These are phyloP conservation scores for Passer domesticus DNA, from an alignment of 2,113 vertebrate species.

Conservation along the genomic window DNA sequence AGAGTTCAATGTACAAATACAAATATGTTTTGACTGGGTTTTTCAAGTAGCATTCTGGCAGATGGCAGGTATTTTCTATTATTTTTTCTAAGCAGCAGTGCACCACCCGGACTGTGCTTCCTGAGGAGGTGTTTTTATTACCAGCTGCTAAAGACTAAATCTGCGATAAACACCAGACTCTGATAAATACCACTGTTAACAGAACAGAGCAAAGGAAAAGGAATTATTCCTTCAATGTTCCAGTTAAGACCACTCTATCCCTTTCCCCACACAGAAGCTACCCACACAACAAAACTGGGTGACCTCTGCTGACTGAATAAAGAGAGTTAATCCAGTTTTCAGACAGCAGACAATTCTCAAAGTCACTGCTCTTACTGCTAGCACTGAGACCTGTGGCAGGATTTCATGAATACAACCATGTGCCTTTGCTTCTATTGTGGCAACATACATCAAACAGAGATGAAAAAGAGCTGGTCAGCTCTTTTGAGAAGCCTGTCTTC, in stretches of 20 bases:
- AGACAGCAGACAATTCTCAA: background rate
- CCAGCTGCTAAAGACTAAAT: background rate
- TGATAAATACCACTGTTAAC: background rate
- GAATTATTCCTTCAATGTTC: background rate
- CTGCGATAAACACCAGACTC: background rate
- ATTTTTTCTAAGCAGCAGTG: background rate
- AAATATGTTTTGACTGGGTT: background rate
- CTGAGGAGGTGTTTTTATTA: slow-evolving; percentile 7
- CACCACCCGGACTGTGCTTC: background rate
- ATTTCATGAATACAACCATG: background rate
- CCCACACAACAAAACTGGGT: background rate
- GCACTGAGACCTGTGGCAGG: background rate
- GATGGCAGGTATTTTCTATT: background rate
- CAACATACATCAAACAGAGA: background rate
- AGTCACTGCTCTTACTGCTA: background rate
- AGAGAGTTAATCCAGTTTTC: background rate
- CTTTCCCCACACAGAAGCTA: background rate
- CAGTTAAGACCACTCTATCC: background rate
- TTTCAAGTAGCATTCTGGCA: background rate
- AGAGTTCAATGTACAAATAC: background rate
- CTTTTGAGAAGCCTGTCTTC: background rate
- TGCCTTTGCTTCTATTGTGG: background rate
- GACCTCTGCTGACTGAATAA: background rate
- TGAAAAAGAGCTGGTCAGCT: background rate
- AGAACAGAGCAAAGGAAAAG: background rate